Conservation (phyloP, 2,888 invertebrate species). For the Dolomedes plantarius region DNA sequence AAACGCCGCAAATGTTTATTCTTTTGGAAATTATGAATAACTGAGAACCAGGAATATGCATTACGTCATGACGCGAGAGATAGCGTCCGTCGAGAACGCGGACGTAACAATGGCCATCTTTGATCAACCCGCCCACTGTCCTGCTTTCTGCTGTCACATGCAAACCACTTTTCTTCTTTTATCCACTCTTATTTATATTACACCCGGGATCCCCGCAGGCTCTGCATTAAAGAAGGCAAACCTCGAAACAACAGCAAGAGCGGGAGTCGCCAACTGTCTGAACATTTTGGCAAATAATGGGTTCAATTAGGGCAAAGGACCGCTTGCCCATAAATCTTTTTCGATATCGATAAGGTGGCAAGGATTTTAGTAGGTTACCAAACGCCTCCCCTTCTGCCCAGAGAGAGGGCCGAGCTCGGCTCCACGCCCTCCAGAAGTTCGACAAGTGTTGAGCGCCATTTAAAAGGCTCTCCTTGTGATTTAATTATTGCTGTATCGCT, state of each 20-base stretch:
- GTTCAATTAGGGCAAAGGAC: constrained; percentile 36
- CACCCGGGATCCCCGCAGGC: neutral
- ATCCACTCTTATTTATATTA: too few species aligned
- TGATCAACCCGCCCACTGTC: constrained; percentile 27
- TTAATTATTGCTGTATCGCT: constrained; percentile 41
- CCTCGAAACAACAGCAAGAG: neutral
- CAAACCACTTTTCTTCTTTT: neutral
- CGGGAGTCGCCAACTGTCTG: neutral
- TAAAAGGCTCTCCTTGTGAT: constrained; percentile 17
- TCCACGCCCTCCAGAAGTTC: constrained; percentile 40
- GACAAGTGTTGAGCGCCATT: constrained; percentile 37
- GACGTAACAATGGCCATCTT: neutral
- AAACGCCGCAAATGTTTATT: too few species aligned
- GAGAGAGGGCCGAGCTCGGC: constrained; percentile 26
- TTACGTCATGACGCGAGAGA: too few species aligned
- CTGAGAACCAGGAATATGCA: too few species aligned
- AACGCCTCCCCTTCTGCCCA: constrained; percentile 25
- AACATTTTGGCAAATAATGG: neutral
- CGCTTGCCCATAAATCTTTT: constrained; percentile 6
- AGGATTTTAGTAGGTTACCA: constrained; percentile 39
- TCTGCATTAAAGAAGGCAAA: constrained; percentile 17
- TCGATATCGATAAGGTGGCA: constrained; percentile 20
- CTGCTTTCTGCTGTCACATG: constrained; percentile 23
- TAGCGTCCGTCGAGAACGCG: too few species aligned
- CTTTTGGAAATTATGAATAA: too few species aligned